Evolutionary conservation across 2,797 vertebrate genomes (phyloP).

Genomic region (Myotis planiceps): DNA sequence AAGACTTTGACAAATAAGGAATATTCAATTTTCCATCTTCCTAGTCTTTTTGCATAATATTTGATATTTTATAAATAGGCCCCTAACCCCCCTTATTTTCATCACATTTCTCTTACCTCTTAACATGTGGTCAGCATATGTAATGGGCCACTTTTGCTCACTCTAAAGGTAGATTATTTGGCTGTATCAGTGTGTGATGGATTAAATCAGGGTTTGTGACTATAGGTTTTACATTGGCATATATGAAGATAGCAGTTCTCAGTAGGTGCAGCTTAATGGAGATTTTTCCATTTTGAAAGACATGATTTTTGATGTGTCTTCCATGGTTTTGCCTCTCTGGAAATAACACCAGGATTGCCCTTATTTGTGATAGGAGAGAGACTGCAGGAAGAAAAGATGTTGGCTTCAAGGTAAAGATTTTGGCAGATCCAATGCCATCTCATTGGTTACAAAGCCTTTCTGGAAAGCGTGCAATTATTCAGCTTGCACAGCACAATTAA

Average conservation of each 20-base stretch:
- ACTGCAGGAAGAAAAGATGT: constrained; percentile 47
- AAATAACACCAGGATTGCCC: constrained; percentile 32
- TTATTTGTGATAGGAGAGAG: constrained; percentile 60
- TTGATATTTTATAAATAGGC: constrained; percentile 12
- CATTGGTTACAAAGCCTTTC: constrained; percentile 73
- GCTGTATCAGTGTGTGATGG: fast-evolving
- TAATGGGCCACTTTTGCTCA: neutral
- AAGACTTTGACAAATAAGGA: neutral
- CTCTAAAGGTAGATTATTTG: neutral
- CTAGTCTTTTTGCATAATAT: neutral
- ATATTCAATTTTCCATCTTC: neutral
- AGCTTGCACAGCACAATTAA: constrained; percentile 57
- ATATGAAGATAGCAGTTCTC: constrained; percentile 57
- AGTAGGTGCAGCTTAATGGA: constrained; percentile 61
- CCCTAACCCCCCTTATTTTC: neutral
- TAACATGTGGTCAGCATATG: neutral
- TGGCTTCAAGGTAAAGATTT: constrained; percentile 72
- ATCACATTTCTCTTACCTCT: neutral
- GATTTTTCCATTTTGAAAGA: constrained; percentile 67
- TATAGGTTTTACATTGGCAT: constrained; percentile 7
- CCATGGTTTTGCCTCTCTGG: constrained; percentile 58
- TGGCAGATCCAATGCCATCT: constrained; percentile 58
- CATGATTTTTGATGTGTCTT: constrained; percentile 72
- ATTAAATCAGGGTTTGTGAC: neutral
- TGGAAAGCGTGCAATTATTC: constrained; percentile 63